These are phyloP conservation scores for Melanostoma mellinum DNA, from an alignment of 2,888 invertebrate genomes.

Conservation along the genomic window DNA sequence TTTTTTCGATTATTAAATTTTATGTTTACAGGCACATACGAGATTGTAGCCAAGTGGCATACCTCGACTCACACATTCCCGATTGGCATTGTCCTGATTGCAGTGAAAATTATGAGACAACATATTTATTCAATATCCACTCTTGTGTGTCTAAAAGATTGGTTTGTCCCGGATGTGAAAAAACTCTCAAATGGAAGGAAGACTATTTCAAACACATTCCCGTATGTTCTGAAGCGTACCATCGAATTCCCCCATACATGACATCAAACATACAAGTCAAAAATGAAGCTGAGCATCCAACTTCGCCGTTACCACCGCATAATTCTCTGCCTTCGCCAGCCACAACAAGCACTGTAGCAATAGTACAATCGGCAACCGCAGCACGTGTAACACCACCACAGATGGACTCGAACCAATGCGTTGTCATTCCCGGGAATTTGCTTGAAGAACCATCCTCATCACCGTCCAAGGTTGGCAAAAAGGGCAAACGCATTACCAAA, in stretches of 20 bases:
- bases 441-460: slow-evolving; percentile 49
- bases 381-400: slow-evolving; percentile 77
- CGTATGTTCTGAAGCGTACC: slow-evolving; percentile 75
- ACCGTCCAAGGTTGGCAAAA: slow-evolving; percentile 67
- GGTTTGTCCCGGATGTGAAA: slow-evolving; percentile 80
- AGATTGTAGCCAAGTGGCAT: slow-evolving; percentile 74
- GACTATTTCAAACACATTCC: slow-evolving; percentile 79
- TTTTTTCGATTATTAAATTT: too few relatives aligned
- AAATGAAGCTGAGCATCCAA: slow-evolving; percentile 59
- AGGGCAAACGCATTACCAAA: slow-evolving; percentile 78
- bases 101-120: slow-evolving; percentile 78
- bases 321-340: neutral
- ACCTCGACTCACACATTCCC: slow-evolving; percentile 75
- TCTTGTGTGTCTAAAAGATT: slow-evolving; percentile 79
- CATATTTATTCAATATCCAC: slow-evolving; percentile 81
- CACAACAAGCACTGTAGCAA: neutral
- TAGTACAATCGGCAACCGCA: slow-evolving; percentile 69
- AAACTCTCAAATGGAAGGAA: slow-evolving; percentile 75
- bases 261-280: slow-evolving; percentile 62
- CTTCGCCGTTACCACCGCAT: slow-evolving; percentile 43
- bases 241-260: slow-evolving; percentile 63
- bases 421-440: slow-evolving; percentile 66
- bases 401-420: slow-evolving; percentile 74
- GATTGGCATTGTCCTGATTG: slow-evolving; percentile 80
- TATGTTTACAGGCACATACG: slow-evolving; percentile 77